These are phyloP conservation scores for Eupristina koningsbergeri DNA, from an alignment of 1,140 invertebrate species.

Conservation along the genomic window DNA sequence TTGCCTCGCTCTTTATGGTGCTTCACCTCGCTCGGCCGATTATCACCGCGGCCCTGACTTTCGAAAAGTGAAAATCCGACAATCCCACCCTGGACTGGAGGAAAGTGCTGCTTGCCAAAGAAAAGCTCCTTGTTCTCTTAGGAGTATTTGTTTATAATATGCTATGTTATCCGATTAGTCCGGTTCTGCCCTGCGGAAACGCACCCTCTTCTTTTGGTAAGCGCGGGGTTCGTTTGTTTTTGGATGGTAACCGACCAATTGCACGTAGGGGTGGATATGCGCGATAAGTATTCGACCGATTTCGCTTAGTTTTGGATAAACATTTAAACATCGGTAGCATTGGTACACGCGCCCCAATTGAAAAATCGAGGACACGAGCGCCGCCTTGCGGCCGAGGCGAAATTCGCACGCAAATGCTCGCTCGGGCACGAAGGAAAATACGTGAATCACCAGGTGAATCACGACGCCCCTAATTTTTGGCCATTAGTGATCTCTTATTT, in stretches of 20 bases:
- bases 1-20: no score
- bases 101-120: not conserved
- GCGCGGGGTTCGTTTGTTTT: not conserved
- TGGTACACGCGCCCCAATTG: not conserved
- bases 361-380: not conserved
- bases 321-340: no score
- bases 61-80: not conserved
- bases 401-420: not conserved
- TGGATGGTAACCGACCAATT: no score
- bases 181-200: no score
- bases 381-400: not conserved
- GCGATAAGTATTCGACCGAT: no score
- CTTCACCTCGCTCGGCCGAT: no score
- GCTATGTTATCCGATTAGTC: no score
- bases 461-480: conserved; percentile 12
- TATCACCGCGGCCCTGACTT: not conserved
- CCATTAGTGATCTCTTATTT: not conserved
- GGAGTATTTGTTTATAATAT: conserved; percentile 2
- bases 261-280: not conserved
- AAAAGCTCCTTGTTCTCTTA: no score
- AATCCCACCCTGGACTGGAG: not conserved
- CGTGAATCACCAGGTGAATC: conserved; percentile 29
- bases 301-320: no score
- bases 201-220: not conserved
- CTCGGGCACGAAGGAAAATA: not conserved